A percentile compares a stretch with the other conserved stretches of the same genome.
Conservation (phyloP, 2,113 vertebrate species). For the Gobiocypris rarus region DNA sequence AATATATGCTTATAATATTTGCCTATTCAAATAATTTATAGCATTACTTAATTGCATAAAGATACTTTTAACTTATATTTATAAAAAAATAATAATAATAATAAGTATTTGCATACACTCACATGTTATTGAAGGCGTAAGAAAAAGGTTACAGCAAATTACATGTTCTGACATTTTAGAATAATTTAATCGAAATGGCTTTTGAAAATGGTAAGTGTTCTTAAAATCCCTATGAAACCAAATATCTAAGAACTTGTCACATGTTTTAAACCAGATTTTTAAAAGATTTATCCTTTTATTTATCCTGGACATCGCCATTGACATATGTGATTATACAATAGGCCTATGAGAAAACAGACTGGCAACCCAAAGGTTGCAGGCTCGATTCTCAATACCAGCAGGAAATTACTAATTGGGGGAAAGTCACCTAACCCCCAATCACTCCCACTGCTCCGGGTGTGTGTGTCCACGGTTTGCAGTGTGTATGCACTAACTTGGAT, state of each 20-base stretch:
- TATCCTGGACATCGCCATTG: neutral
- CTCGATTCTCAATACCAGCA: no score
- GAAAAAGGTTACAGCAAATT: neutral
- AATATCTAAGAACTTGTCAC: neutral
- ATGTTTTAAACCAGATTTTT: neutral
- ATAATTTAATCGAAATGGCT: neutral
- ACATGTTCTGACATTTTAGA: neutral
- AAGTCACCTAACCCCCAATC: no score
- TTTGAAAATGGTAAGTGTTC: neutral
- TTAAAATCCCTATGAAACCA: neutral
- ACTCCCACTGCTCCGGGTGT: no score
- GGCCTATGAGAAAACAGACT: no score
- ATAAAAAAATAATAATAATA: neutral
- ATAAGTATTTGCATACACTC: neutral
- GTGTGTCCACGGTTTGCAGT: no score
- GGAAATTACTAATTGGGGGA: no score
- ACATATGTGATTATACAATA: neutral
- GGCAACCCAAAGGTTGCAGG: no score
- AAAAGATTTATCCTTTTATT: neutral
- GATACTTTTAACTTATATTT: no score
- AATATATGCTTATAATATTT: no score
- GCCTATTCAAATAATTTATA: no score
- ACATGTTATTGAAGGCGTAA: neutral
- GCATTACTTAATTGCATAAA: no score
- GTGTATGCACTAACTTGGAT: no score